Evolutionary conservation across 2,113 vertebrate species (phyloP), one percentile per base, ranked within the genome.

Genomic region (Corynorhinus townsendii): DNA sequence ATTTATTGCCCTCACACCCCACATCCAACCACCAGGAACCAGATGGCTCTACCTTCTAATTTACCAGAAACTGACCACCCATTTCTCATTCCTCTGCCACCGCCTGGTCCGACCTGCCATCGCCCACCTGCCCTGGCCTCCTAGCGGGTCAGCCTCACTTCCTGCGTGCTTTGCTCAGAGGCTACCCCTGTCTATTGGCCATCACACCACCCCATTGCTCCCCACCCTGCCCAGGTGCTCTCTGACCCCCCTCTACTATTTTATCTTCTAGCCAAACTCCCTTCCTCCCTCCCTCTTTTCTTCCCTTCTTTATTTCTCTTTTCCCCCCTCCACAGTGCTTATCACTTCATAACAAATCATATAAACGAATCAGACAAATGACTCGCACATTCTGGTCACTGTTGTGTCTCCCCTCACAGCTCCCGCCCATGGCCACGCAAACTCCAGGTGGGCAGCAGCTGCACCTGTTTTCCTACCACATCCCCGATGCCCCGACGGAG

Each of bases 61-160:
- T 24, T 4, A 24, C 1, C 12, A 33, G 95, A 76, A 56, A 35
- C 28, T 1, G 35, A 73, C 56, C 12, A 15, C 49, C 8, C 1
- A 0, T 30, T 35, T 28, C 66, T 15, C 3, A 10, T 11, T 30
- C 76, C 35, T 33, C 20, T 5, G 10, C 0, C 0, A 24, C 4
- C n/a, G 9, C 16, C 35, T 33, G 14, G 19, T 12, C 73, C 7
- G 0, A 7, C 24, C 45, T 28, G 11, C 35, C 15, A 14, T 9
- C 22, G 24, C 26, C 26, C 40, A 59, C 54, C 54, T 14, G 22
- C 66, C 47, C 38, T 11, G 0, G 15, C 4, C 77, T 30, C 30
- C 22, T 0, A 0, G 54, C 12, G 5, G 22, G 22, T 11, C 33
- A n/a, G 28, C 30, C 12, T 56, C 19, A 0, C 35, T 19, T n/a